Evolutionary conservation across 2,797 vertebrate species (phyloP), one percentile per base, ranked within the genome.

Genomic region (Harpagifer antarcticus): DNA sequence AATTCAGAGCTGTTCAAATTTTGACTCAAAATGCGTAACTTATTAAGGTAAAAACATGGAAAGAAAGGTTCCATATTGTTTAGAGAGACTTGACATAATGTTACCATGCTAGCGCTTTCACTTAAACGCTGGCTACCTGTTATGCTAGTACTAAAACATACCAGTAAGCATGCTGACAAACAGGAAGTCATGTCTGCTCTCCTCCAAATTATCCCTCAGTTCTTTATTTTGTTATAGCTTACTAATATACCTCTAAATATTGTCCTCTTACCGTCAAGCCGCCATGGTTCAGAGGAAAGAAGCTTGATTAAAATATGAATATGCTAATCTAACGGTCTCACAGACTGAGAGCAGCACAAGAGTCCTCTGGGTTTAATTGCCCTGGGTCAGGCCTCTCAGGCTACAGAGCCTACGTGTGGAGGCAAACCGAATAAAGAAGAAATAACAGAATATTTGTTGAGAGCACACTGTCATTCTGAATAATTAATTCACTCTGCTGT

Each of bases 251-350:
- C 9, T 44, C 4, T 50, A 37, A 10, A 64, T 53, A 16, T 53
- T 3, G 0, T n/a, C 12, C 1, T 3, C 65, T 49, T n/a, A 10
- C 19, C 42, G 27, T 54, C 17, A 61, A 52, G 55, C 7, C 9
- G 33, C 4, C 20, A 23, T 1, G 12, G 3, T 44, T 54, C 37
- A 50, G 44, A 37, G 10, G n/a, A 8, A 45, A n/a, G 17, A 59
- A 10, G 40, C 33, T 20, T 40, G 10, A 45, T 58, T n/a, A 9
- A 42, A 44, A 49, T n/a, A 59, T 37, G 58, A 14, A 59, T 2
- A 5, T 0, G n/a, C 10, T 20, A 1, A 3, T 40, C 55, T 11
- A 0, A 1, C 0, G 3, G 7, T 37, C 33, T 37, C 33, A 37
- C 33, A 37, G 33, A 8, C 33, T 37, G 33, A 37, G 33, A 37